Evolutionary conservation across 2,888 invertebrate genomes (phyloP), one percentile per base, ranked within the genome.

Genomic region (Tupiocoris notatus): DNA sequence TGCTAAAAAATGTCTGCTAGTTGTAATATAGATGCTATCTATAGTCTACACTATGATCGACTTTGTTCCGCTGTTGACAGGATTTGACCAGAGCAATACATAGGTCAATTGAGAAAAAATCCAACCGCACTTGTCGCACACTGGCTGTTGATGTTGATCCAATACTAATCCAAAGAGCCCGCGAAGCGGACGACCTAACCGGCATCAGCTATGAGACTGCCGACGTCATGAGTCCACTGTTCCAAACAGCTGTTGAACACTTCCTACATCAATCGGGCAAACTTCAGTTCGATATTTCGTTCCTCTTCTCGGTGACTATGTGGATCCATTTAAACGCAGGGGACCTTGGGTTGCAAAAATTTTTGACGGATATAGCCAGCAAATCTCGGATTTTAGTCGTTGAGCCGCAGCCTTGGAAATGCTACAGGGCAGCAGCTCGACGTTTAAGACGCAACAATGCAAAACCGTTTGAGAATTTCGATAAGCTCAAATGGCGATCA

Each of bases 321-420:
- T 95, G 95, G 95, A 92, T 95, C 81, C 95, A 95, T 84, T 83
- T 95, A 22, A 94, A 95, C 83, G 86, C 91, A 84, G 92, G 93
- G 3, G 95, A 95, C 85, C 83, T 85, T 2, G 93, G 92, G 0
- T 84, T 95, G 56, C 81, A 85, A 74, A 80, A 83, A 1, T 92
- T 93, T 83, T 84, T 95, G 1, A 82, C 84, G 20, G 87, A 86
- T 68, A 83, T 91, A 3, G 87, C 88, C 77, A 80, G 82, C 6
- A 81, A 86, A 22, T 85, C 89, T 2, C 85, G 86, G 59, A 85
- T 88, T 70, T 83, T 94, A 9, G 86, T 94, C 20, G 86, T 94
- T 77, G 95, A 95, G 83, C 92, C 93, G 0, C 94, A 95, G 82
- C 90, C 91, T 1, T 95, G 94, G 94, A 91, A 90, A 82, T 93